Evolutionary conservation across 1,140 invertebrate genomes (phyloP), one percentile per base, ranked within the genome.

Genomic region (Drosophila auraria): DNA sequence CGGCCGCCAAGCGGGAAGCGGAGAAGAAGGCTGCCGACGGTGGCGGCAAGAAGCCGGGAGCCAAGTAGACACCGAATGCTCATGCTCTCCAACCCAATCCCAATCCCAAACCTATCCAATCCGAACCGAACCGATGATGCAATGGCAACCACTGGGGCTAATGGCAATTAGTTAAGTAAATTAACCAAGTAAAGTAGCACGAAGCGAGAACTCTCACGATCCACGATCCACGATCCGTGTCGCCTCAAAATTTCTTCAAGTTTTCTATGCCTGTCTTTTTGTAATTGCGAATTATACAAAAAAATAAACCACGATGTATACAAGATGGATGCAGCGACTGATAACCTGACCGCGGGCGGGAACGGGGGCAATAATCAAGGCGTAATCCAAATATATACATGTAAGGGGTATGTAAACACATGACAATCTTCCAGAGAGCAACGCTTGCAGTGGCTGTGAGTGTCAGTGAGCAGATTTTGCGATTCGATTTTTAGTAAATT

Each of bases 261-360:
- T 77, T 64, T 72, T 80, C 40, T 82, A 82, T 56, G 47, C 64
- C 53, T 56, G 23, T 69, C 71, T 65, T 89, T 57, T 91, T 82
- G 82, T 89, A 90, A 87, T 80, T 83, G 83, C 86, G 51, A 82
- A 83, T 63, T 70, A 82, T 78, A 87, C 70, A 75, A 80, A 83
- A 80, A 78, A 80, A 78, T 60, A 83, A 80, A 78, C 40, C 63
- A 69, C 53, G 44, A 64, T 51, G 38, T 61, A 66, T 73, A 73
- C 53, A 74, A 33, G 53, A 64, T 40, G 53, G 14, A 36, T 23
- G 7, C 36, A 7, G 33, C 20, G 20, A 57, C 54, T 57, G 54
- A 57, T 57, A 57, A 57, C 54, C 54, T 40, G 54, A 40, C 20
- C 8, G 2, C 36, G 54, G 33, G 54, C 14, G 36, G 9, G 20